Conservation (phyloP, 1,140 invertebrate species). For the Ceratosolen solmsi region DNA sequence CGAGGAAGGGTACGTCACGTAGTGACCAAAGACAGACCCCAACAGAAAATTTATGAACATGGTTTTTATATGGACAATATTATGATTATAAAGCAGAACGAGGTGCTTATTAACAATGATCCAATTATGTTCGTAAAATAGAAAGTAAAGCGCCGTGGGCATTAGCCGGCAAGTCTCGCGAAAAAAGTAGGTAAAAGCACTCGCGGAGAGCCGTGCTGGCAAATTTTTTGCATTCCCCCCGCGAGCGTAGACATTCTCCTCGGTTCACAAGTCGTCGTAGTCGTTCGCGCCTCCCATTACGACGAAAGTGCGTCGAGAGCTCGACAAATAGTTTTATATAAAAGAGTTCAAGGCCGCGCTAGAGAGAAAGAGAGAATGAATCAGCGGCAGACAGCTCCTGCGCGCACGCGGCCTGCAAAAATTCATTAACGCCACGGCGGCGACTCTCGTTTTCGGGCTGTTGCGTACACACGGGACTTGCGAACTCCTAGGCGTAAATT, state of each 20-base stretch:
- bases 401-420: neutral
- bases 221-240: slow-evolving; percentile 33
- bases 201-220: neutral
- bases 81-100: slow-evolving; percentile 15
- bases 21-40: no score
- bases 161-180: neutral
- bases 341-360: slow-evolving; percentile 42
- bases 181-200: slow-evolving; percentile 10
- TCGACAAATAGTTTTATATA: slow-evolving; percentile 28
- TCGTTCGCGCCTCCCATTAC: slow-evolving; percentile 9
- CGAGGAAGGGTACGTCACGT: neutral
- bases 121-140: slow-evolving; percentile 24
- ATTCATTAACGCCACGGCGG: slow-evolving; percentile 26
- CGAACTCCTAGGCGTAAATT: neutral
- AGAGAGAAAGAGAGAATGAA: neutral
- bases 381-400: neutral
- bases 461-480: slow-evolving; percentile 15
- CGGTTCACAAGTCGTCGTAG: slow-evolving; percentile 6
- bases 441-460: slow-evolving; percentile 57
- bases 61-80: neutral
- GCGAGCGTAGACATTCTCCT: slow-evolving; percentile 29
- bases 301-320: slow-evolving; percentile 7
- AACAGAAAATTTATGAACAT: no score
- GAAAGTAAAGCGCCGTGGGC: slow-evolving; percentile 24
- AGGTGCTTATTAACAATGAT: neutral